Percentiles rank a stretch among this genome's conserved stretches.
Conservation (phyloP, 2,797 vertebrate species). For the Lateolabrax maculatus region DNA sequence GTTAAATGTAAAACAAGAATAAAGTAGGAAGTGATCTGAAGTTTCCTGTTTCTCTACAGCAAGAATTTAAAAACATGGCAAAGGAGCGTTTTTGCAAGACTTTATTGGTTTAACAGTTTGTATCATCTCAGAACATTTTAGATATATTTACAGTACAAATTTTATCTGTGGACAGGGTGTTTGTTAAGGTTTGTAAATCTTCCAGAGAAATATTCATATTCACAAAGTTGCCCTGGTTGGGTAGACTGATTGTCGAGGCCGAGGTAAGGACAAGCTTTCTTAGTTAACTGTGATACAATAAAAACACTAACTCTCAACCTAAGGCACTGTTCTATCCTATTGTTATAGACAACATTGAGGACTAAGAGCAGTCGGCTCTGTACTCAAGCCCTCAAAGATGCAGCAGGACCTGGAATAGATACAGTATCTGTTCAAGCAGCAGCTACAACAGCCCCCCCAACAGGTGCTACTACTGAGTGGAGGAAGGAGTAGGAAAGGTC, state of each 20-base stretch:
- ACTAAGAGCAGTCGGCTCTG: slow-evolving; percentile 57
- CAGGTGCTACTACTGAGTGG: slow-evolving; percentile 28
- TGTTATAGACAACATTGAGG: slow-evolving; percentile 70
- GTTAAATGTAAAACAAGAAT: slow-evolving; percentile 55
- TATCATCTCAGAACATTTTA: slow-evolving; percentile 82
- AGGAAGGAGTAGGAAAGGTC: slow-evolving; percentile 27
- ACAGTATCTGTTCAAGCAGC: slow-evolving; percentile 72
- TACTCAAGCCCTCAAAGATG: slow-evolving; percentile 54
- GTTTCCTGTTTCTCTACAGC: slow-evolving; percentile 15
- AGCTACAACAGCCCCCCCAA: slow-evolving; percentile 54
- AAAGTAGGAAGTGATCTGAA: slow-evolving; percentile 23
- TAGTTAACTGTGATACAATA: slow-evolving; percentile 86
- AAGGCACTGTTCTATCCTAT: slow-evolving; percentile 92
- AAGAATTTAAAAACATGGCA: slow-evolving; percentile 17
- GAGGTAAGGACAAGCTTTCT: slow-evolving; percentile 81
- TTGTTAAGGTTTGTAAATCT: slow-evolving; percentile 80
- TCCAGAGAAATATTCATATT: slow-evolving; percentile 77
- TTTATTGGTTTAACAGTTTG: slow-evolving; percentile 91
- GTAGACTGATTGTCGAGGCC: slow-evolving; percentile 93
- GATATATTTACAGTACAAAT: slow-evolving; percentile 89
- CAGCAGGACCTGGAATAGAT: slow-evolving; percentile 65
- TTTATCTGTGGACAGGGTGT: slow-evolving; percentile 82
- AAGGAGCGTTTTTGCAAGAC: slow-evolving; percentile 82
- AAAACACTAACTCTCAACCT: slow-evolving; percentile 84
- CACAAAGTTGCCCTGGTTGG: slow-evolving; percentile 80